These are phyloP conservation scores for Pseudanteris insignis DNA, from an alignment of 2,888 invertebrate genomes.

Conservation along the genomic window DNA sequence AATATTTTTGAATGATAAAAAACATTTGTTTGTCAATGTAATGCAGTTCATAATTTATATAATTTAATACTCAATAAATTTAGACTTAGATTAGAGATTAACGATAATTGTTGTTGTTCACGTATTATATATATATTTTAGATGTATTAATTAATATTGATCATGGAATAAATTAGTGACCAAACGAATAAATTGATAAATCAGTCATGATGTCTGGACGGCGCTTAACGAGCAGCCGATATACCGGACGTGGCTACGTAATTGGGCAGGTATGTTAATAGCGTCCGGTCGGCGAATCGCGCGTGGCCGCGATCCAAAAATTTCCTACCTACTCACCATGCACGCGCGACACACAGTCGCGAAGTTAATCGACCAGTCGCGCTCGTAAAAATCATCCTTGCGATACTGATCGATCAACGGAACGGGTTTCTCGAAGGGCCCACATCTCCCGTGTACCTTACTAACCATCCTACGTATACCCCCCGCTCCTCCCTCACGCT, in stretches of 20 bases:
- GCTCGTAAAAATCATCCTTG: constrained; percentile 36
- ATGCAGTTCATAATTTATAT: too few relatives aligned
- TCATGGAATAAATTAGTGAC: too few relatives aligned
- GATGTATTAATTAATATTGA: too few relatives aligned
- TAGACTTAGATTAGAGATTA: too few relatives aligned
- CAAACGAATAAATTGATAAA: constrained; percentile 15
- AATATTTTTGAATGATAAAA: too few relatives aligned
- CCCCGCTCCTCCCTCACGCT: background rate
- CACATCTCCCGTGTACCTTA: too few relatives aligned
- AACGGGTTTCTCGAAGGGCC: constrained; percentile 24
- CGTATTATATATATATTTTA: too few relatives aligned
- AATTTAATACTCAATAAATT: too few relatives aligned
- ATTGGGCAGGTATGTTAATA: constrained; percentile 43
- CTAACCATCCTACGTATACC: constrained; percentile 2
- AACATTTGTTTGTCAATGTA: too few relatives aligned
- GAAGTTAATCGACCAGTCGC: constrained; percentile 17
- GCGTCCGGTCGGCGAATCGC: constrained; percentile 31
- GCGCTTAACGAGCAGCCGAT: constrained; percentile 23
- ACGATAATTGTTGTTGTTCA: too few relatives aligned
- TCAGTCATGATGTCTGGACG: constrained; percentile 20
- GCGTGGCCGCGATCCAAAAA: constrained; percentile 34
- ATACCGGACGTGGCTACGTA: constrained; percentile 26
- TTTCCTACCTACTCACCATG: constrained; percentile 20
- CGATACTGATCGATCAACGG: constrained; percentile 28
- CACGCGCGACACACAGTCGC: constrained; percentile 3